Conservation (phyloP, 1,140 invertebrate species). For the Euura lappo region DNA sequence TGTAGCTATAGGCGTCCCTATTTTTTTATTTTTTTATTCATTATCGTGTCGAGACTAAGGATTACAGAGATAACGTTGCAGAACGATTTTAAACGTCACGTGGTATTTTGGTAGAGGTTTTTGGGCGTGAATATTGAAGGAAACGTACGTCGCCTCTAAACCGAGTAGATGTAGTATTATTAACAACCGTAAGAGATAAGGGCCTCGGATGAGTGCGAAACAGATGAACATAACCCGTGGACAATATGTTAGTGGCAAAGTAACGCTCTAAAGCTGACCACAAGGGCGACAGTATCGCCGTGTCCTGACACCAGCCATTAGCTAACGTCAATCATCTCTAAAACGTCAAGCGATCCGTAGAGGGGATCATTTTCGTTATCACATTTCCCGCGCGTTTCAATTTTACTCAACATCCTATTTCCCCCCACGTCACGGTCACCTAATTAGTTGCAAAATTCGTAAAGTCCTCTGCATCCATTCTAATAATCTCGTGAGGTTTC, state of each 20-base stretch:
- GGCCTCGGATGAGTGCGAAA: no score
- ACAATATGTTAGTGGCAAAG: no score
- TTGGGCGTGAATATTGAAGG: neutral
- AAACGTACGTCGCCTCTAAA: neutral
- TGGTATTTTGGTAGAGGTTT: neutral
- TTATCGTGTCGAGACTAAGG: neutral
- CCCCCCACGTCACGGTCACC: neutral
- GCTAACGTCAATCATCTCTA: conserved; percentile 6
- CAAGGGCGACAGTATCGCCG: conserved; percentile 4
- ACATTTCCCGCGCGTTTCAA: no score
- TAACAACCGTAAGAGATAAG: no score
- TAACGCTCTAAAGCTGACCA: neutral
- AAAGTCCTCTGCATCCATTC: no score
- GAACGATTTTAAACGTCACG: neutral
- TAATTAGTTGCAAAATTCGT: no score
- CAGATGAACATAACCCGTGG: no score
- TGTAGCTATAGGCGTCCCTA: neutral
- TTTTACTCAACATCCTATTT: no score
- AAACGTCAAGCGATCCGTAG: neutral
- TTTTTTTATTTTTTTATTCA: neutral
- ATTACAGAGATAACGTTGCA: neutral
- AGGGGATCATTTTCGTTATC: no score
- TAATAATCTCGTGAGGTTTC: no score
- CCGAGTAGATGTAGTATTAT: no score
- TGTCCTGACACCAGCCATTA: conserved; percentile 6